Evolutionary conservation across 2,888 invertebrate genomes (phyloP).

Genomic region (Melangyna quadrimaculata): DNA sequence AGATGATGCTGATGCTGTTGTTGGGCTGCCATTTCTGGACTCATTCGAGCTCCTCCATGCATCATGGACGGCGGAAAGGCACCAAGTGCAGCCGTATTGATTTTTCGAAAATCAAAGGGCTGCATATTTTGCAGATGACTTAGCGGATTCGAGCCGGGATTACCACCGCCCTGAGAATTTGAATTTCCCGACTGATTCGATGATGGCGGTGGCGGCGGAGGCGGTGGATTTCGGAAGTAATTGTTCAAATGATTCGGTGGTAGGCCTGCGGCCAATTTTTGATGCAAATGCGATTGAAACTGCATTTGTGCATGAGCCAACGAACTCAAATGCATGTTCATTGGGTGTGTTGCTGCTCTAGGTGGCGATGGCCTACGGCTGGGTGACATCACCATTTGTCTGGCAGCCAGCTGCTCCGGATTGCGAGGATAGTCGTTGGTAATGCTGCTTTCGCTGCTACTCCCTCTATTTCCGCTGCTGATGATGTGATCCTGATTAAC

Average conservation of each 20-base stretch:
- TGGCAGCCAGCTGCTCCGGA: slow-evolving; percentile 60
- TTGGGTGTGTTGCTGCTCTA: slow-evolving; percentile 81
- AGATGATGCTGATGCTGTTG: slow-evolving; percentile 77
- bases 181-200: slow-evolving; percentile 75
- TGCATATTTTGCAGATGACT: slow-evolving; percentile 97
- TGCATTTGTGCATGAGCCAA: slow-evolving; percentile 80
- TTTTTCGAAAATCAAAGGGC: slow-evolving; percentile 94
- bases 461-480: slow-evolving; percentile 73
- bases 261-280: slow-evolving; percentile 78
- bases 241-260: slow-evolving; percentile 74
- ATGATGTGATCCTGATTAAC: slow-evolving; percentile 72
- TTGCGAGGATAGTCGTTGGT: slow-evolving; percentile 71
- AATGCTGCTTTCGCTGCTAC: slow-evolving; percentile 72
- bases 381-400: slow-evolving; percentile 85
- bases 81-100: slow-evolving; percentile 82
- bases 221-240: slow-evolving; percentile 78
- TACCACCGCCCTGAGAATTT: slow-evolving; percentile 49
- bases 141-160: slow-evolving; percentile 85
- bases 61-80: slow-evolving; percentile 80
- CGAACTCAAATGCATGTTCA: slow-evolving; percentile 80
- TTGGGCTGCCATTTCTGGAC: slow-evolving; percentile 79
- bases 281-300: slow-evolving; percentile 80
- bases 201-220: slow-evolving; percentile 74
- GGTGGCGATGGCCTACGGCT: slow-evolving; percentile 86
- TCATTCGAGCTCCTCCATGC: slow-evolving; percentile 75